These are phyloP conservation scores for Drosophila cardini DNA, from an alignment of 1,140 invertebrate genomes.

Conservation along the genomic window DNA sequence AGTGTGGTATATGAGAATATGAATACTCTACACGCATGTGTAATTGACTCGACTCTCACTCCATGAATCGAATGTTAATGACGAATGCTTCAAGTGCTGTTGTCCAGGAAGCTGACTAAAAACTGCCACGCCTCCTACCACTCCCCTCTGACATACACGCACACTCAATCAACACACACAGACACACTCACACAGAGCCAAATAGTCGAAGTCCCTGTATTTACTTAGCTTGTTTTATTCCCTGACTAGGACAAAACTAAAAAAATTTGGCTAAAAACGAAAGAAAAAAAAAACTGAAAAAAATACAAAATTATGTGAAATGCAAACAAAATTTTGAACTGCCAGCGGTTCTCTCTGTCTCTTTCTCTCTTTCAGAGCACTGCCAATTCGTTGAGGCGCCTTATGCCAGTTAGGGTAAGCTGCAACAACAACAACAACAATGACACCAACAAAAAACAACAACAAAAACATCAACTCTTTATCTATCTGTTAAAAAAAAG, in stretches of 20 bases:
- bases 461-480: conserved; percentile 31
- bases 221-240: conserved; percentile 50
- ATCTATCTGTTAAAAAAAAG: conserved; percentile 16
- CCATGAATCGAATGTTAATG: conserved; percentile 3
- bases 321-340: conserved; percentile 70
- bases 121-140: conserved; percentile 35
- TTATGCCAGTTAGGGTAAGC: conserved; percentile 84
- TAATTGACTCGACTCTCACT: background rate
- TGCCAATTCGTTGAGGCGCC: conserved; percentile 76
- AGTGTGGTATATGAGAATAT: conserved; percentile 57
- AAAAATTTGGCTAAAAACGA: conserved; percentile 68
- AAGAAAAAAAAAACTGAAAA: conserved; percentile 23
- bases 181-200: conserved; percentile 14
- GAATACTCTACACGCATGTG: background rate
- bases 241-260: conserved; percentile 48
- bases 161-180: conserved; percentile 7
- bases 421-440: conserved; percentile 64
- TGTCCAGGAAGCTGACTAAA: conserved; percentile 35
- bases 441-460: conserved; percentile 34
- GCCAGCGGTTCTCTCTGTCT: conserved; percentile 65
- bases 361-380: conserved; percentile 78
- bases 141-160: background rate
- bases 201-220: conserved; percentile 7
- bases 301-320: conserved; percentile 20
- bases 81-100: conserved; percentile 22